Evolutionary conservation across 2,888 invertebrate species (phyloP), one percentile per base, ranked within the genome.

Genomic region (Tupiocoris notatus): DNA sequence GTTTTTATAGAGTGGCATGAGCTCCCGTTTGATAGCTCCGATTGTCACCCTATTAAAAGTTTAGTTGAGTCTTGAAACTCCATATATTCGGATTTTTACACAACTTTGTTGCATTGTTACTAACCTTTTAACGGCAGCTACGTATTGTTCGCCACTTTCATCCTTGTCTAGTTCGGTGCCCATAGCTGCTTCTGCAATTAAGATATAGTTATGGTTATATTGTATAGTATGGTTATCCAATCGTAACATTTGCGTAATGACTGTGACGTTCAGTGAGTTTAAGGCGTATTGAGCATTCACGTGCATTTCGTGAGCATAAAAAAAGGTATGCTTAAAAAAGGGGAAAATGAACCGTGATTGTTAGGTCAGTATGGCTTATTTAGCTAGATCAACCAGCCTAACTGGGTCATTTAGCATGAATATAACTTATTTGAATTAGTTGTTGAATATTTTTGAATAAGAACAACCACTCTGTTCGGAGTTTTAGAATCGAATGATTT

Each of bases 151-250:
- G 23, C 67, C 61, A 6, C 20, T 6, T n/a, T 39, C 22, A 12
- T 18, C 23, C 16, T 59, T 63, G 22, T 54, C 22, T 25, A 75
- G 57, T n/a, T 58, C 39, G 2, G 62, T 67, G 12, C 75, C 75
- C 75, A 75, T 75, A 1, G 75, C 75, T 7, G 75, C 66, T 75
- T 75, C 75, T 75, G 63, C 20, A 67, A 18, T n/a, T n/a, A n/a
- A n/a, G n/a, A n/a, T n/a, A n/a, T n/a, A n/a, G n/a, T n/a, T n/a
- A n/a, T n/a, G n/a, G n/a, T n/a, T n/a, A n/a, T n/a, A n/a, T n/a
- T n/a, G n/a, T n/a, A n/a, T n/a, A n/a, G n/a, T n/a, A n/a, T n/a
- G n/a, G n/a, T n/a, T n/a, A n/a, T n/a, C n/a, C n/a, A n/a, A n/a
- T n/a, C n/a, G n/a, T n/a, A n/a, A n/a, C n/a, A n/a, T n/a, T n/a